Percentiles rank a stretch among this genome's conserved stretches.
Evolutionary conservation across 2,888 invertebrate genomes (phyloP).

Genomic region (Platerodrilus igneus): DNA sequence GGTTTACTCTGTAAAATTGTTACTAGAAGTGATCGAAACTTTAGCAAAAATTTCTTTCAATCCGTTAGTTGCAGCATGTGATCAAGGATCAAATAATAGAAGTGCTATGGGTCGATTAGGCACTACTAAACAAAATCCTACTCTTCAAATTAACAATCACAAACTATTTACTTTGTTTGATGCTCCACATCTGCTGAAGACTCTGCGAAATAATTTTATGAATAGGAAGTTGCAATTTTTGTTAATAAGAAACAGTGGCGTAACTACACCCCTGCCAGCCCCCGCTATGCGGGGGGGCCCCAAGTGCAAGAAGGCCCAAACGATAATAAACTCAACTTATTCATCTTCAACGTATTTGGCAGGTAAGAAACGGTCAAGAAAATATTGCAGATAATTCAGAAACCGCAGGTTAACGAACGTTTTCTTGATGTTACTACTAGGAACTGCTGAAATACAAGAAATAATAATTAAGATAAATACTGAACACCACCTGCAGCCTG

Average conservation of each 20-base stretch:
- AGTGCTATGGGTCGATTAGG: constrained; percentile 14
- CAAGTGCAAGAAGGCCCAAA: too few relatives aligned
- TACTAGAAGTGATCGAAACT: constrained; percentile 8
- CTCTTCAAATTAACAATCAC: constrained; percentile 6
- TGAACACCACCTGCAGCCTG: too few relatives aligned
- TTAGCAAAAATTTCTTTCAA: constrained; percentile 9
- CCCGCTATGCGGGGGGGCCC: too few relatives aligned
- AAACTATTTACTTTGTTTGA: constrained; percentile 16
- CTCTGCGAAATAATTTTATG: constrained; percentile 18
- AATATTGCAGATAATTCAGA: too few relatives aligned
- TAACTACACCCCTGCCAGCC: too few relatives aligned
- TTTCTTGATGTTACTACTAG: too few relatives aligned
- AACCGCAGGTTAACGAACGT: too few relatives aligned
- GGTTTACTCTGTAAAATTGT: constrained; percentile 13
- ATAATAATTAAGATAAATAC: too few relatives aligned
- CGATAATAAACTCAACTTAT: too few relatives aligned
- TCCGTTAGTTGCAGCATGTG: constrained; percentile 15
- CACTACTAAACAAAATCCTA: constrained; percentile 13
- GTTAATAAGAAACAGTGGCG: constrained; percentile 5
- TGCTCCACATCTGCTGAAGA: constrained; percentile 20
- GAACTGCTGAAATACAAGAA: too few relatives aligned
- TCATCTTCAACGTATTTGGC: too few relatives aligned
- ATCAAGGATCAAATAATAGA: constrained; percentile 19
- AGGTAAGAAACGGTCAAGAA: too few relatives aligned
- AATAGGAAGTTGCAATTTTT: constrained; percentile 10